Evolutionary conservation across 2,113 vertebrate genomes (phyloP).

Genomic region (Hassar affinis): DNA sequence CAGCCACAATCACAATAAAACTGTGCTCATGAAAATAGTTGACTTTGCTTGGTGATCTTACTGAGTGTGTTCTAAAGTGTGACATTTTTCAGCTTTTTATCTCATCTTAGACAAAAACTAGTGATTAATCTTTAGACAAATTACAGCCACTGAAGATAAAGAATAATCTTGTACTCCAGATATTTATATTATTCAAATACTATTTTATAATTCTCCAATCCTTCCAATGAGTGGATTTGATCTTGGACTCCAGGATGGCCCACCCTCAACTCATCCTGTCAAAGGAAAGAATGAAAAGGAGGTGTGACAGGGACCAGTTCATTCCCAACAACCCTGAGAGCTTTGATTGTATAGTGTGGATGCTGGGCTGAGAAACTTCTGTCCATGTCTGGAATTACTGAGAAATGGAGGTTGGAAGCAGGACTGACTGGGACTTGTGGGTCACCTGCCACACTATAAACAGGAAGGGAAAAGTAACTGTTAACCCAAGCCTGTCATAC

Average conservation of each 20-base stretch:
- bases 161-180: background rate
- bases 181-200: background rate
- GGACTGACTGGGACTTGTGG: conserved; percentile 75
- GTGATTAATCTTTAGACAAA: background rate
- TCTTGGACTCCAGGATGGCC: conserved; percentile 63
- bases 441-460: conserved; percentile 63
- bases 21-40: background rate
- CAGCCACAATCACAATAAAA: background rate
- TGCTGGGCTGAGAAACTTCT: conserved; percentile 65
- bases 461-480: conserved; percentile 71
- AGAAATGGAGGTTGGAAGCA: conserved; percentile 72
- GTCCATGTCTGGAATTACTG: conserved; percentile 70
- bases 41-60: background rate
- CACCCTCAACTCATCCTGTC: conserved; percentile 71
- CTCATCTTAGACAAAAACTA: background rate
- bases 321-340: conserved; percentile 61
- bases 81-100: background rate
- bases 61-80: background rate
- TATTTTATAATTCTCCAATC: background rate
- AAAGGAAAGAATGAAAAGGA: conserved; percentile 68
- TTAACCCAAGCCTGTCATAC: conserved; percentile 70
- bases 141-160: background rate
- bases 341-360: conserved; percentile 67
- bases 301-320: conserved; percentile 55
- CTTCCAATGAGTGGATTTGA: conserved; percentile 63